Conservation (phyloP, 1,140 invertebrate genomes). For the Drosophila melanogaster region Release_6_plus_ISO1_MT NT_033777.3:25428001-25428500, state of each 20-base stretch:
- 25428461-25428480: slow-evolving; percentile 1
- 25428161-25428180: background rate
- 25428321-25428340: slow-evolving; percentile 35
- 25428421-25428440: slow-evolving; percentile 41
- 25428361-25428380: slow-evolving; percentile 43
- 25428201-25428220: slow-evolving; percentile 68
- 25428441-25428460: slow-evolving; percentile 65
- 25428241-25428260: slow-evolving; percentile 77
- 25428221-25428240: slow-evolving; percentile 65
- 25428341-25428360: slow-evolving; percentile 27
- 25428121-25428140: slow-evolving; percentile 19
- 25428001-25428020: background rate
- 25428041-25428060: slow-evolving; percentile 3
- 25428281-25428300: slow-evolving; percentile 73
- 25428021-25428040: slow-evolving; percentile 6
- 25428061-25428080: slow-evolving; percentile 56
- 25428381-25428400: slow-evolving; percentile 53
- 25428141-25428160: background rate
- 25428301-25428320: slow-evolving; percentile 60
- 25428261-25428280: slow-evolving; percentile 67
- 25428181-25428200: background rate
- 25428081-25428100: slow-evolving; percentile 60
- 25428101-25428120: slow-evolving; percentile 63
- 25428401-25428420: slow-evolving; percentile 6
- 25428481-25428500: background rate